phyloP scores from a whole-genome alignment of 2,797 vertebrate genomes.

The Cynopterus sphinx region DNA sequence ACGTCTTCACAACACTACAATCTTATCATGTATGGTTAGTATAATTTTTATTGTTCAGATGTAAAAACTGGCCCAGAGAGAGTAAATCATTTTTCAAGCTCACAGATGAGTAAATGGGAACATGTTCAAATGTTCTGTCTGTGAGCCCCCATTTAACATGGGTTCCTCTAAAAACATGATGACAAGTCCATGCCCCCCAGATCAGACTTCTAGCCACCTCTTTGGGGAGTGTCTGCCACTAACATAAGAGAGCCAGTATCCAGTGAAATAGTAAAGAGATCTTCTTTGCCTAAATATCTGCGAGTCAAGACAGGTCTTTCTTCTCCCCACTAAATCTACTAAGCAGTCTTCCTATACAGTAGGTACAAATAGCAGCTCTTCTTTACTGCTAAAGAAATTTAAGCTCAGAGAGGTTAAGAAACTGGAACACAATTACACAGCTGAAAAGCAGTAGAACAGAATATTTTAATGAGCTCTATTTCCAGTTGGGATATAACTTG shows the following conservation, averaged over 20 bases:
- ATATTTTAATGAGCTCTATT: background rate
- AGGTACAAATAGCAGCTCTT: background rate
- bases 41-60: background rate
- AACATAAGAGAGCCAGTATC: background rate
- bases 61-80: background rate
- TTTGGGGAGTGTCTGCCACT: background rate
- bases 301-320: background rate
- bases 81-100: background rate
- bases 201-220: background rate
- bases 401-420: slow-evolving; percentile 9
- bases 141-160: background rate
- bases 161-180: background rate
- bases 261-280: background rate
- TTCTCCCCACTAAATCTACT: background rate
- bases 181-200: background rate
- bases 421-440: too few relatives aligned
- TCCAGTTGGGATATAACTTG: background rate
- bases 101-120: background rate
- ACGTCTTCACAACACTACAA: background rate
- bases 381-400: background rate
- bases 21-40: too few relatives aligned
- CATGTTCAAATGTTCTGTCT: background rate
- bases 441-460: background rate
- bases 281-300: background rate
- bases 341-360: background rate